Base-by-base conservation (phyloP, 2,888 invertebrate genomes). In the Drosophila mayaguana region DNA sequence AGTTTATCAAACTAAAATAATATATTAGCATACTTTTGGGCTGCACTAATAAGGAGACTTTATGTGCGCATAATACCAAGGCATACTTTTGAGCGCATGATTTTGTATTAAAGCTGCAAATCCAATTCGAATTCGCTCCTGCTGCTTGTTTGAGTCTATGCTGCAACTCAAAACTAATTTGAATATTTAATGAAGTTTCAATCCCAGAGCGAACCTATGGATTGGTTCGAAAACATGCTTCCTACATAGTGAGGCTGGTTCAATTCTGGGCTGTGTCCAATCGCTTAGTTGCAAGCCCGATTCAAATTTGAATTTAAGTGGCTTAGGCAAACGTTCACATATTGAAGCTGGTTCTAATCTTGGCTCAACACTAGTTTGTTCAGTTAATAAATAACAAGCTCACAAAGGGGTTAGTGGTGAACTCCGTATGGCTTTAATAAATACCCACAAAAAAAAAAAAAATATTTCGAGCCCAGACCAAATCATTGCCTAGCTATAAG, bases 61-160 rank as follows among this genome's bases (percentile, higher is more conserved):
- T 7, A 38, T 8, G 2, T n/a, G 8, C 3, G 8, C 8, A 34
- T 18, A 9, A 25, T 9, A 16, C 16, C 1, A 22, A 25, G 12
- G 68, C 28, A 42, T 38, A 46, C 62, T 67, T 59, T 75, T 55
- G 1, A 12, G 36, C 34, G n/a, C 2, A 9, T 5, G 36, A 12
- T 51, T 4, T n/a, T 20, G 32, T 32, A 48, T 28, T n/a, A 28
- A 32, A 18, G 28, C 18, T 18, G 1, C 12, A 18, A 32, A 3
- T 32, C 18, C 28, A 32, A 6, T 4, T 11, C 9, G 9, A 16
- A 11, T 9, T 45, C 18, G 18, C 36, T 2, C 8, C 3, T 45
- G 8, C 14, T 8, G 25, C 25, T 25, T 16, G 16, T 16, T 8
- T 25, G 11, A 4, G 46, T 28, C 46, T 46, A 11, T 25, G 16